Evolutionary conservation across 2,888 invertebrate genomes (phyloP).

Genomic region (Erpobdella octoculata): DNA sequence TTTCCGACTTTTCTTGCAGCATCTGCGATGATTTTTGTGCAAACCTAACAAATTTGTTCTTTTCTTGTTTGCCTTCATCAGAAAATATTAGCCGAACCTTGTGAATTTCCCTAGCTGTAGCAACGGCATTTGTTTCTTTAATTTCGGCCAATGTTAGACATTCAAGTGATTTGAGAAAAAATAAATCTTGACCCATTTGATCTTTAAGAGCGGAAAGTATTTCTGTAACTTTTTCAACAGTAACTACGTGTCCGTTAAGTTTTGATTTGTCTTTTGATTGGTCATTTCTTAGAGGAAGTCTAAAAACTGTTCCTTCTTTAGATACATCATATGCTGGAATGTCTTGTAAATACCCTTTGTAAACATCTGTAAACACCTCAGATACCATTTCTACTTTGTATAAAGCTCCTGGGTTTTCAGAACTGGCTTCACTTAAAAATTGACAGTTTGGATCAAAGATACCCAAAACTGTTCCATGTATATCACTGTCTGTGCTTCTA

Average conservation of each 20-base stretch:
- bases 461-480: constrained; percentile 40
- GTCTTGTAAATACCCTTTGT: constrained; percentile 40
- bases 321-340: constrained; percentile 29
- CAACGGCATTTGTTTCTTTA: background rate
- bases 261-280: constrained; percentile 38
- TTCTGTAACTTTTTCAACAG: constrained; percentile 30
- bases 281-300: constrained; percentile 43
- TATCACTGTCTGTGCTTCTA: constrained; percentile 10
- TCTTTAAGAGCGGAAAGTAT: constrained; percentile 38
- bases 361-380: constrained; percentile 35
- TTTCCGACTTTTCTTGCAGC: background rate
- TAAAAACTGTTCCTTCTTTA: constrained; percentile 41
- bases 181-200: constrained; percentile 34
- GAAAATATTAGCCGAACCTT: background rate
- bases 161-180: constrained; percentile 27
- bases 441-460: constrained; percentile 43
- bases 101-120: background rate
- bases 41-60: background rate
- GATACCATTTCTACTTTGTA: constrained; percentile 31
- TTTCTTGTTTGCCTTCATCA: background rate
- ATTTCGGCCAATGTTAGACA: background rate
- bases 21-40: background rate
- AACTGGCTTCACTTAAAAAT: constrained; percentile 39
- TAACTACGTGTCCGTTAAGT: constrained; percentile 35
- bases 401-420: constrained; percentile 35